Percentiles rank a stretch among this genome's conserved stretches.
These are phyloP conservation scores for Drosophila dunni DNA, from an alignment of 1,140 invertebrate genomes.

Conservation along the genomic window DNA sequence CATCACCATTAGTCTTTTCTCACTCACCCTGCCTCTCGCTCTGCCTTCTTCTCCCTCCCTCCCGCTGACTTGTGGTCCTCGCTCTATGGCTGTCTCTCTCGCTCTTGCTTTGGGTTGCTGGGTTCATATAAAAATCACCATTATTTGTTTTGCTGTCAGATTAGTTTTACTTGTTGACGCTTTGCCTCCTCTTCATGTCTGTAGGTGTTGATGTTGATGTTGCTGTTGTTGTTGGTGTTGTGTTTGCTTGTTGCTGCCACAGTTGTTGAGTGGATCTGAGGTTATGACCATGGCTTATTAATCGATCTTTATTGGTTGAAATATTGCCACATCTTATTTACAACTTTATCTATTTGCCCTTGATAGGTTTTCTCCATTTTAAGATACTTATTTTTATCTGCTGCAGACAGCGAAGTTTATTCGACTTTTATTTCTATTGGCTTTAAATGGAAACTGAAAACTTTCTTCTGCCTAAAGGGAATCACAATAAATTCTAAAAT, in stretches of 20 bases:
- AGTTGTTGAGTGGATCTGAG: slow-evolving; percentile 14
- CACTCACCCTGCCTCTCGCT: not conserved
- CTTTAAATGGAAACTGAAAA: no score
- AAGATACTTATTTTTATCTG: no score
- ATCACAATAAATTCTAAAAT: no score
- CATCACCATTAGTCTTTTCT: slow-evolving; percentile 60
- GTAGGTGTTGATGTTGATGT: slow-evolving; percentile 56
- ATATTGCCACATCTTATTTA: slow-evolving; percentile 16
- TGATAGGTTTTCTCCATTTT: not conserved
- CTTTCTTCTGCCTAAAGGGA: no score
- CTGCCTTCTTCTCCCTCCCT: not conserved
- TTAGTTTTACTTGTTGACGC: slow-evolving; percentile 75
- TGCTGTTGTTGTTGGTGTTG: slow-evolving; percentile 41
- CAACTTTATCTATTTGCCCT: slow-evolving; percentile 1
- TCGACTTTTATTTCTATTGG: not conserved
- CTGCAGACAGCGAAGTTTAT: not conserved
- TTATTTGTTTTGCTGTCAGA: slow-evolving; percentile 77
- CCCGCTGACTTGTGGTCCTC: not conserved
- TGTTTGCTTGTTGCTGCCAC: slow-evolving; percentile 41
- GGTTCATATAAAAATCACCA: slow-evolving; percentile 61
- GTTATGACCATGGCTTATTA: slow-evolving; percentile 14
- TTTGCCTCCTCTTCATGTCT: slow-evolving; percentile 33
- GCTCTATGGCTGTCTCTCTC: not conserved
- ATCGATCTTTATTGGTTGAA: slow-evolving; percentile 29
- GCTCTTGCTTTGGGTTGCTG: not conserved